Percentiles rank a stretch among this genome's conserved stretches.
Evolutionary conservation across 2,113 vertebrate genomes (phyloP).

Genomic region (Tyto alba): DNA sequence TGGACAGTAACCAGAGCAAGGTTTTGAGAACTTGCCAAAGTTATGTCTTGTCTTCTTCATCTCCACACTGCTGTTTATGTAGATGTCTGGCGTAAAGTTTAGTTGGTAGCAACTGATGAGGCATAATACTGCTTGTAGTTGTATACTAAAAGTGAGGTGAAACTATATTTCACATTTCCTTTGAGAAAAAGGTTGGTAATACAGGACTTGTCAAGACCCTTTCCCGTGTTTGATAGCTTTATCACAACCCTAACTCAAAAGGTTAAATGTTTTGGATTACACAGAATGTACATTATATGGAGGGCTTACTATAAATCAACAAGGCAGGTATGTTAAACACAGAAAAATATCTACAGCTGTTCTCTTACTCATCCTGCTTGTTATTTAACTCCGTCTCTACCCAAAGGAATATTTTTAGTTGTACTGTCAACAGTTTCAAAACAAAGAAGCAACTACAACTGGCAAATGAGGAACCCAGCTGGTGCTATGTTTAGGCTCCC

Average conservation of each 20-base stretch:
- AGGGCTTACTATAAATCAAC: slow-evolving; percentile 76
- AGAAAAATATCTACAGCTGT: slow-evolving; percentile 78
- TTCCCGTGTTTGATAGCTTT: slow-evolving; percentile 75
- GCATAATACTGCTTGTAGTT: not conserved
- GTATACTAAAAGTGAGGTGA: slow-evolving; percentile 35
- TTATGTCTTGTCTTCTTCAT: not conserved
- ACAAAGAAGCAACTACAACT: slow-evolving; percentile 81
- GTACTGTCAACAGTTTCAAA: slow-evolving; percentile 79
- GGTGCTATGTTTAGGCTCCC: slow-evolving; percentile 83
- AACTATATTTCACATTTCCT: slow-evolving; percentile 53
- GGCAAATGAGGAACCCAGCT: slow-evolving; percentile 91
- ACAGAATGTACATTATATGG: slow-evolving; percentile 72
- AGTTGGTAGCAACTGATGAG: slow-evolving; percentile 32
- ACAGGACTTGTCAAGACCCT: slow-evolving; percentile 64
- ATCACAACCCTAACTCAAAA: slow-evolving; percentile 65
- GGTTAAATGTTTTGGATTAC: slow-evolving; percentile 79
- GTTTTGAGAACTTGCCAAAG: not conserved
- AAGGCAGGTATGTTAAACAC: slow-evolving; percentile 79
- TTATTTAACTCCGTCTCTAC: slow-evolving; percentile 74
- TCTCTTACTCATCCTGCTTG: slow-evolving; percentile 76
- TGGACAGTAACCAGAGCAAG: not conserved
- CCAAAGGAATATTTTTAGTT: slow-evolving; percentile 79
- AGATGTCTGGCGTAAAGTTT: not conserved
- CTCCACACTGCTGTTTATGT: not conserved
- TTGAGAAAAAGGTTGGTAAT: slow-evolving; percentile 48